Percentiles rank a stretch among this genome's conserved stretches.
Evolutionary conservation across 1,140 invertebrate species (phyloP).

Genomic region (Drosophila ogumai): DNA sequence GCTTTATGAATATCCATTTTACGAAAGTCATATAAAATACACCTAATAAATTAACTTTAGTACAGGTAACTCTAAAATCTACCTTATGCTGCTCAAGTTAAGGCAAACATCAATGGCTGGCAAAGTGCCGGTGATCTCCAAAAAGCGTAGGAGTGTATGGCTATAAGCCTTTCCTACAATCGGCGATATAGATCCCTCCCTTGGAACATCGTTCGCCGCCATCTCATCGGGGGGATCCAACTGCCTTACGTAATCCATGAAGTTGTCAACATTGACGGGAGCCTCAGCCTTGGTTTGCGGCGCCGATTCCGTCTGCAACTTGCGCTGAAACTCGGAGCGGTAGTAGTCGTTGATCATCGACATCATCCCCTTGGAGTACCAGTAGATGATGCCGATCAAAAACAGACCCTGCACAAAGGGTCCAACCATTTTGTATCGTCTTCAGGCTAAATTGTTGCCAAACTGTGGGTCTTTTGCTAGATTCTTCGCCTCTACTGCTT

Average conservation of each 20-base stretch:
- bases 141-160: slow-evolving; percentile 35
- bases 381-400: slow-evolving; percentile 81
- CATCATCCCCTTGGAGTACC: slow-evolving; percentile 82
- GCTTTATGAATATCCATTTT: slow-evolving; percentile 17
- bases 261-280: slow-evolving; percentile 68
- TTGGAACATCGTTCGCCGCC: not conserved
- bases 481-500: slow-evolving; percentile 19
- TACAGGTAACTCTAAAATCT: slow-evolving; percentile 4
- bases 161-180: not conserved
- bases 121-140: slow-evolving; percentile 55
- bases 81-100: slow-evolving; percentile 39
- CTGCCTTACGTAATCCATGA: slow-evolving; percentile 75
- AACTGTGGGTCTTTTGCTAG: not conserved
- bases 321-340: slow-evolving; percentile 77
- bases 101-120: slow-evolving; percentile 39
- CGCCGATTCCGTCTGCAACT: slow-evolving; percentile 43
- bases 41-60: not conserved
- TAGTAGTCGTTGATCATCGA: slow-evolving; percentile 84
- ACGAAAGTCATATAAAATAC: slow-evolving; percentile 29
- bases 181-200: not conserved
- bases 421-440: slow-evolving; percentile 65
- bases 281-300: slow-evolving; percentile 29
- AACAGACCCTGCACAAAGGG: slow-evolving; percentile 79
- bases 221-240: slow-evolving; percentile 38
- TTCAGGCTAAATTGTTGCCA: not conserved